Base-by-base conservation (phyloP, 2,888 invertebrate species). In the Lasioglossum villosulum region DNA sequence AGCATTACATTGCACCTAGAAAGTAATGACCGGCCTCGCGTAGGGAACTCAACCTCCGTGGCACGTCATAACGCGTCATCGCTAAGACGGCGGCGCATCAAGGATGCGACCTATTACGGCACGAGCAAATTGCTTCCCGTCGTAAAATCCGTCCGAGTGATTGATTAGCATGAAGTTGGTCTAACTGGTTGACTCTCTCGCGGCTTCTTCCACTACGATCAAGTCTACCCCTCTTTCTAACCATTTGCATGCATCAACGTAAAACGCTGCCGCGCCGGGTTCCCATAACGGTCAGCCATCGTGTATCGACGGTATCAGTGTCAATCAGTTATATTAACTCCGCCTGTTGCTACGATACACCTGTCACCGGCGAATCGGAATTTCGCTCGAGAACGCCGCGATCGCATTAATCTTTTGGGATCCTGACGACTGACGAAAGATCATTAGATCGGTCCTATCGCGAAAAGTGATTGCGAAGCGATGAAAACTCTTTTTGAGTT, bases 91-190 rank as follows among this genome's bases (percentile, higher is more conserved):
- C 86, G 86, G 89, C 86, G 86, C 86, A 83, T 86, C 86, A 90
- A 88, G 90, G 88, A 90, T 82, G 89, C 91, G 91, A 92, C 92
- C 90, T 90, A 91, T 92, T 92, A 89, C 91, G 88, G 90, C 83
- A 71, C 82, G 85, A 91, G 92, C 91, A 92, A 92, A 93, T 93
- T 93, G 91, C 92, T 86, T 87, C 78, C 83, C 88, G 84, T 91
- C 91, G 88, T 92, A 92, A 93, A 93, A 92, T 91, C 91, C 87
- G 86, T 79, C 90, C 82, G 88, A 87, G 75, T 94, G 93, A 94
- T 94, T 93, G 94, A 94, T 94, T 93, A 93, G 90, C 92, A 90
- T 88, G 91, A 91, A 91, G 89, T 88, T 74, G 73, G 85, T 82
- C 86, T 89, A 89, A 91, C 83, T 91, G 88, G 91, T 92, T 92